Base-by-base conservation (phyloP, 2,113 vertebrate genomes). In the Mormoops blainvillei region DNA sequence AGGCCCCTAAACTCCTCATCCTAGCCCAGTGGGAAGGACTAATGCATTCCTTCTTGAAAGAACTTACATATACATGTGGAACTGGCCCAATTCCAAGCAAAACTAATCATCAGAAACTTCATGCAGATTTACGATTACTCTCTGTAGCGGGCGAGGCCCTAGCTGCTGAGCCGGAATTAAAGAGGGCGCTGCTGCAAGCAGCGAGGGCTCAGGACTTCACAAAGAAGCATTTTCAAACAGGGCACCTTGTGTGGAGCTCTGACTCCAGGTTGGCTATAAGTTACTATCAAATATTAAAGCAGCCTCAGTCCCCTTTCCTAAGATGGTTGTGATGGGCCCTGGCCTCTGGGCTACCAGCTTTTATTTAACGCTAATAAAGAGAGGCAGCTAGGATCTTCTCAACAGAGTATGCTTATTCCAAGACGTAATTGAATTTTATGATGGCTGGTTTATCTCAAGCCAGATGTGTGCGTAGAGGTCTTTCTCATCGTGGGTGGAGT, bases 41-140 rank as follows among this genome's bases (percentile, higher is more conserved):
- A 98, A 98, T 98, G 98, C 97, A 98, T 97, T 98, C 97, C 98
- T 98, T 98, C 97, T 98, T 98, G 97, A 98, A 98, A 98, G 97
- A 98, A 98, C 97, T 97, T 96, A 87, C 96, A 88, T 97, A 97
- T 98, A 97, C 97, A 98, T 97, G 98, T 94, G 97, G 92, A 97
- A 97, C 97, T 98, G 98, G 98, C 98, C 91, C 0, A 19, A 26
- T 92, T 98, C 98, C 98, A 99, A 98, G 96, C 97, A 97, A 98
- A 98, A 98, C 98, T 98, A 98, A 98, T 98, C 98, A 98, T 98
- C 96, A 95, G 94, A 98, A 98, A 98, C 98, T 98, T 97, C 98
- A 98, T 98, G 98, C 98, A 98, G 98, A 98, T 98, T 99, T 98
- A 98, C 81, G 13, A 95, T 97, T 95, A 97, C 97, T 98, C 97